Base-by-base conservation (phyloP, 2,113 vertebrate genomes). In the Alaudala cheleensis region DNA sequence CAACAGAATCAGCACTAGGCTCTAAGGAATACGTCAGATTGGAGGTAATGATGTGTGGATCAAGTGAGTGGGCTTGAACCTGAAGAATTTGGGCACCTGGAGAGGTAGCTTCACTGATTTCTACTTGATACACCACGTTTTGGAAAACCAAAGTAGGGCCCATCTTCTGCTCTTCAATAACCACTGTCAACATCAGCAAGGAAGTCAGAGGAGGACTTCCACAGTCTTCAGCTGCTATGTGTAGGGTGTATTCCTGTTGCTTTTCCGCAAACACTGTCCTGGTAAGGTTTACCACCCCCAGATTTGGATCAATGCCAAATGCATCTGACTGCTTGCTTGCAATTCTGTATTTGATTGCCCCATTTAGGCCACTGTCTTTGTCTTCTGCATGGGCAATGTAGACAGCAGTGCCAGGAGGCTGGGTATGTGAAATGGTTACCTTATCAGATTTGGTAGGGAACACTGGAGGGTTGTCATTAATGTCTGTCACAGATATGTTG, bases 341-440 rank as follows among this genome's bases (percentile, higher is more conserved):
- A 22, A 99, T 94, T 47, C 95, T 70, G 17, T 99, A 99, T n/a
- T 53, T 97, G 79, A 99, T 83, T 21, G 85, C 93, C 14, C 99
- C 98, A 11, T 99, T 99, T 26, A 81, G 91, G 3, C 98, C 98
- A 9, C 98, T 98, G 97, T 99, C 99, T n/a, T 81, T 81, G 94
- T 99, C 99, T 33, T 98, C 97, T 9, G 99, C 99, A 7, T 96
- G 98, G 37, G 98, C 98, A n/a, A 98, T 96, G 79, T 98, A 99
- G 58, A 99, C 33, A 77, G 98, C 98, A 0, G 98, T 98, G 25
- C 99, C 99, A 3, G 98, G 98, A 12, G 62, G 89, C 3, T 98
- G 98, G 70, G 94, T 97, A 17, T 57, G 94, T 22, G 98, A 96
- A 70, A 99, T 72, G 2, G 77, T 97, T 47, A 99, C 83, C 69